These are phyloP conservation scores for Drosophila mercatorum DNA, from an alignment of 2,888 invertebrate genomes.

Conservation along the genomic window DNA sequence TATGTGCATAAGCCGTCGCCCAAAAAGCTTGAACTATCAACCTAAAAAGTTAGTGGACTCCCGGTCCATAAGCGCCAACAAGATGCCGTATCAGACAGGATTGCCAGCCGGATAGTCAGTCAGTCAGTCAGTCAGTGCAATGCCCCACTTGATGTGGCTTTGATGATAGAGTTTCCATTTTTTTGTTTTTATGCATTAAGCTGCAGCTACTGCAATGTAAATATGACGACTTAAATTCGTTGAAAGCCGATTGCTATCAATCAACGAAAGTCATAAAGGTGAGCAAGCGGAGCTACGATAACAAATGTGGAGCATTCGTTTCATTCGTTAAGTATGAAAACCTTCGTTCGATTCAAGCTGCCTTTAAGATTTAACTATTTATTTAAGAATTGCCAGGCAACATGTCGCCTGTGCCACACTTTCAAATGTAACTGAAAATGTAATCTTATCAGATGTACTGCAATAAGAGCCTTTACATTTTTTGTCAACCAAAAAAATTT, in stretches of 20 bases:
- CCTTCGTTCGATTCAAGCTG: not conserved
- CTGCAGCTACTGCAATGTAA: constrained; percentile 39
- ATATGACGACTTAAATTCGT: constrained; percentile 27
- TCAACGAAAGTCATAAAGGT: constrained; percentile 32
- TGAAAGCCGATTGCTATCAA: constrained; percentile 65
- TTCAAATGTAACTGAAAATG: no score
- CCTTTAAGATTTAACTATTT: not conserved
- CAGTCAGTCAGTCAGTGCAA: not conserved
- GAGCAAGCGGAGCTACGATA: not conserved
- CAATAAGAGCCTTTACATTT: no score
- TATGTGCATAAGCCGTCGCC: constrained; percentile 69
- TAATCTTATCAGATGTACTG: no score
- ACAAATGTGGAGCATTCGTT: not conserved
- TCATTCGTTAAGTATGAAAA: not conserved
- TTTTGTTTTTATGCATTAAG: constrained; percentile 18
- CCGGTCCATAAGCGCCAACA: constrained; percentile 35
- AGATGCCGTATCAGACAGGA: constrained; percentile 46
- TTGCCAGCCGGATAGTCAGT: constrained; percentile 19
- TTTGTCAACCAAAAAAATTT: no score
- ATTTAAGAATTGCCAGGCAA: not conserved
- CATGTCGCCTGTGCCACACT: no score
- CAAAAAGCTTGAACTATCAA: constrained; percentile 67
- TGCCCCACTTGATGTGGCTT: constrained; percentile 13
- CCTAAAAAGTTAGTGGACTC: constrained; percentile 55
- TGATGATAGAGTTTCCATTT: constrained; percentile 20